Evolutionary conservation across 2,113 vertebrate genomes (phyloP).

Genomic region (Corydoras maculifer): DNA sequence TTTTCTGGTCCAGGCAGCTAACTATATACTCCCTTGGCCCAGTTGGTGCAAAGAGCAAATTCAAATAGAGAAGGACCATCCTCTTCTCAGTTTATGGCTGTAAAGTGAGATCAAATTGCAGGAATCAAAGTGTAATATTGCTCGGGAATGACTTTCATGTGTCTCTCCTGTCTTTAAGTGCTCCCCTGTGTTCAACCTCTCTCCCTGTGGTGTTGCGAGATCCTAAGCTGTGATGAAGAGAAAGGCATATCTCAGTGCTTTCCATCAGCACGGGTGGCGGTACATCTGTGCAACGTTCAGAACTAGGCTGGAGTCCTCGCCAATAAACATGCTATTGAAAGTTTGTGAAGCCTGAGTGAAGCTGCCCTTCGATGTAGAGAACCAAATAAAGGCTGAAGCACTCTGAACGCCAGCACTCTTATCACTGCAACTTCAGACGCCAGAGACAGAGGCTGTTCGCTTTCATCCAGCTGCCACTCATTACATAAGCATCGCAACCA

Average conservation of each 20-base stretch:
- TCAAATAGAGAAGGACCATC: slow-evolving; percentile 28
- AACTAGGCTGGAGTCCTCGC: slow-evolving; percentile 6
- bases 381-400: slow-evolving; percentile 31
- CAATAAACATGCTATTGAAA: slow-evolving; percentile 37
- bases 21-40: slow-evolving; percentile 30
- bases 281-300: slow-evolving; percentile 16
- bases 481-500: slow-evolving; percentile 38
- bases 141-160: background rate
- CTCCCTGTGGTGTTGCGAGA: slow-evolving; percentile 15
- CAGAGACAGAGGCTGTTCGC: slow-evolving; percentile 19
- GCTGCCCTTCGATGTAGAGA: slow-evolving; percentile 31
- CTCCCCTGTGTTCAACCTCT: background rate
- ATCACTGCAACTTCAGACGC: slow-evolving; percentile 20
- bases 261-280: background rate
- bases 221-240: slow-evolving; percentile 5
- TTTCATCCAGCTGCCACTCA: slow-evolving; percentile 31
- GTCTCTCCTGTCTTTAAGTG: slow-evolving; percentile 2
- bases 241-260: background rate
- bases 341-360: slow-evolving; percentile 24
- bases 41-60: slow-evolving; percentile 21
- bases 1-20: slow-evolving; percentile 5
- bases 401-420: slow-evolving; percentile 34
- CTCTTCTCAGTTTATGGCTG: slow-evolving; percentile 5
- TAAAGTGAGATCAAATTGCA: background rate
- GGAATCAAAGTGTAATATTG: slow-evolving; percentile 12